Evolutionary conservation across 1,140 invertebrate genomes (phyloP), one percentile per base, ranked within the genome.

Genomic region (Achatina immaculata): DNA sequence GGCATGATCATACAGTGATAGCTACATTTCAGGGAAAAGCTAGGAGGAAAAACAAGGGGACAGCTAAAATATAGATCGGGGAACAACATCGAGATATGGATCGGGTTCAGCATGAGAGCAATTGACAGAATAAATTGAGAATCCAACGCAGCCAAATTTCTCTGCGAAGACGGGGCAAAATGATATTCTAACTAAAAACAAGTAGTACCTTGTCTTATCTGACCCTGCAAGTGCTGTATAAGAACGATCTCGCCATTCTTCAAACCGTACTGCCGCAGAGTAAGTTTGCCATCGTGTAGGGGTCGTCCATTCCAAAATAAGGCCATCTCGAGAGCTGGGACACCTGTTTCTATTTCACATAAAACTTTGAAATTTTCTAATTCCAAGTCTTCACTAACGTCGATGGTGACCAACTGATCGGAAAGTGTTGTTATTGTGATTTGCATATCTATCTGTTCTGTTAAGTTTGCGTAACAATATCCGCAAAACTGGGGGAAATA

Each of bases 341-440:
- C 94, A 34, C 95, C 95, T 40, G 95, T 95, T 92, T 98, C 97
- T 81, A 96, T 94, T 88, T 91, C 91, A 92, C 97, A 98, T 85
- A 98, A 95, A 2, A 96, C 96, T 92, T 98, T 98, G 85, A 99
- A 97, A 92, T 98, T 98, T 91, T 97, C 96, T 82, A 98, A 90
- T 92, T 98, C 97, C 85, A 99, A 92, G 86, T 99, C 97, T 90
- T 97, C 96, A 81, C 95, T 95, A 9, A 98, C 96, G 86, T 98
- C 97, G 71, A 98, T 90, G 73, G 95, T 94, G 92, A 97, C 97
- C 69, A 98, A 95, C 83, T 96, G 94, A 91, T 97, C 96, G 81
- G 94, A 94, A 55, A 96, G 91, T 65, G 95, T 97, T 48, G 96
- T 96, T 51, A 98, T 95, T 76, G 96, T 98, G 79, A 99, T 93